Percentiles rank a stretch among this genome's conserved stretches.
phyloP scores from a whole-genome alignment of 2,888 invertebrate genomes.

The Drosophila anomalata region DNA sequence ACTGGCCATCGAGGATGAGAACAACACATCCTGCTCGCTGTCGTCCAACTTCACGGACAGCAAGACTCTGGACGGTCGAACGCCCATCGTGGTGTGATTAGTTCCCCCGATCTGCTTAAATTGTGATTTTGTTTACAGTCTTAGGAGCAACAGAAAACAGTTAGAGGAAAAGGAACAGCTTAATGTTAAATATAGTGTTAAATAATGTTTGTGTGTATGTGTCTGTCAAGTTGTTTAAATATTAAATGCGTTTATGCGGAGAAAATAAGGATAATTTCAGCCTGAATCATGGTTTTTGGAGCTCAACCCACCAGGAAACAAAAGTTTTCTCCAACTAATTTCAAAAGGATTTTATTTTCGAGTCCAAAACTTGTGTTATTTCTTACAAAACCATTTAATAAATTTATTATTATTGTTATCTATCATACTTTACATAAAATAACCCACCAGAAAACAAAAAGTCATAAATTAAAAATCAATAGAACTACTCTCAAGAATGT shows the following conservation, averaged over 20 bases:
- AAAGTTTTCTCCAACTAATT: not conserved
- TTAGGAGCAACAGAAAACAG: constrained; percentile 44
- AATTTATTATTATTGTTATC: too few species aligned
- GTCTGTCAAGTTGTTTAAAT: constrained; percentile 39
- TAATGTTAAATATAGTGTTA: constrained; percentile 72
- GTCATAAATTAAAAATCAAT: too few species aligned
- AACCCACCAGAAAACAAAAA: too few species aligned
- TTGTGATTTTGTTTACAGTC: constrained; percentile 65
- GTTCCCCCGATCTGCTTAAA: constrained; percentile 41
- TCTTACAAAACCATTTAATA: too few species aligned
- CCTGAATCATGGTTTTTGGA: not conserved
- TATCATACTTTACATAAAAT: too few species aligned
- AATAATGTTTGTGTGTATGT: constrained; percentile 70
- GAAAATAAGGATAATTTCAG: not conserved
- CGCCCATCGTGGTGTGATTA: constrained; percentile 81
- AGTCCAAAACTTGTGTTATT: too few species aligned
- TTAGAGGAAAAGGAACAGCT: constrained; percentile 48
- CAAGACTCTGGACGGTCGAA: constrained; percentile 82
- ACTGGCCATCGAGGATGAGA: constrained; percentile 46
- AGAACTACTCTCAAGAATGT: too few species aligned
- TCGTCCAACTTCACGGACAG: constrained; percentile 82
- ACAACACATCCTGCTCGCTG: constrained; percentile 81
- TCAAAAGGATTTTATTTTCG: not conserved
- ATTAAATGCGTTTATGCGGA: constrained; percentile 53
- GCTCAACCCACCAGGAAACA: constrained; percentile 6